Evolutionary conservation across 2,113 vertebrate species (phyloP).

Genomic region (Meles meles): DNA sequence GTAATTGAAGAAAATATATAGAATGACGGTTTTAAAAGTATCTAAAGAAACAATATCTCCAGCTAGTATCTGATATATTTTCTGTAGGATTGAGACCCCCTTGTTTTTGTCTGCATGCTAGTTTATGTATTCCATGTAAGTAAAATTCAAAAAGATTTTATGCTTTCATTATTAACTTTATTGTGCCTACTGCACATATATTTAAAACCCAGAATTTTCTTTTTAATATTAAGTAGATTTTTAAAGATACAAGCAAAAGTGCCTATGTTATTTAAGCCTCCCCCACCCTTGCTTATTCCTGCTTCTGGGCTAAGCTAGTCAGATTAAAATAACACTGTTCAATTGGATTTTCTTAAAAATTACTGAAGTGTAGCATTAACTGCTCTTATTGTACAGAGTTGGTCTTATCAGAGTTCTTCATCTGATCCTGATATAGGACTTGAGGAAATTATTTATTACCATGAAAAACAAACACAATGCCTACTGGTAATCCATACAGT

Average conservation of each 20-base stretch:
- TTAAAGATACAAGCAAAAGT: conserved; percentile 14
- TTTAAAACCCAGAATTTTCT: conserved; percentile 3
- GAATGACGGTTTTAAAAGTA: neutral
- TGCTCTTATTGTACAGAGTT: neutral
- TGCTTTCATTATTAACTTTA: neutral
- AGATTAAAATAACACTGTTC: neutral
- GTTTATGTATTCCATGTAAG: neutral
- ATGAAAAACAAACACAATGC: neutral
- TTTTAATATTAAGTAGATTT: conserved; percentile 31
- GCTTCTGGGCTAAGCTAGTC: neutral
- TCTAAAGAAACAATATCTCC: neutral
- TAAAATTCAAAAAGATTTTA: neutral
- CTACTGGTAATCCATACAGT: neutral
- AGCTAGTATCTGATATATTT: conserved; percentile 21
- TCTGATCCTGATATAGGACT: neutral
- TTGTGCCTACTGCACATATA: neutral
- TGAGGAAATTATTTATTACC: neutral
- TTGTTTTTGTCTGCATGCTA: neutral
- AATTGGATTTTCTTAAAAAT: neutral
- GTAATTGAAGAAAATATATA: neutral
- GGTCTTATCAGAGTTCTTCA: neutral
- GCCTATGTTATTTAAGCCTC: neutral
- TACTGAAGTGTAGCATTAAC: neutral
- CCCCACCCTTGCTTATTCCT: neutral
- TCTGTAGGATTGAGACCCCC: neutral